Evolutionary conservation across 2,888 invertebrate genomes (phyloP), one percentile per base, ranked within the genome.

Genomic region (Cheilosia pagana): DNA sequence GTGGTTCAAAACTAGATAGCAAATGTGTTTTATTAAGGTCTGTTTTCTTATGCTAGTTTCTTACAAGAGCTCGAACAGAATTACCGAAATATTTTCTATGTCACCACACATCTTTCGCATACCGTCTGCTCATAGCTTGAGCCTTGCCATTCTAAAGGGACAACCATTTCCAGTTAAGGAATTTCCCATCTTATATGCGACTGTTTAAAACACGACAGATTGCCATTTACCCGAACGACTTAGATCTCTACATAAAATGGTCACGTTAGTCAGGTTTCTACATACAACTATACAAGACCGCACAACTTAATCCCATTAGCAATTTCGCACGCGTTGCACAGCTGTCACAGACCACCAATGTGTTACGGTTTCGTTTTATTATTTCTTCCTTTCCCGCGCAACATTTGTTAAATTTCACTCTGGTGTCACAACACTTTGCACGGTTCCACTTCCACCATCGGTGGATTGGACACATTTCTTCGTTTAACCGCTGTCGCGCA

Each of bases 361-460:
- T 50, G 50, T 28, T 31, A 7, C 16, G 48, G 23, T 52, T 79
- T 53, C 28, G 12, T 50, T 52, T 28, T 70, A 59, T 50, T 50
- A 16, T 35, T 35, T 35, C n/a, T 35, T 12, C 35, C 12, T 35
- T 12, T 35, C 3, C 35, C 8, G 8, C 41, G 43, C 57, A 76
- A 77, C 48, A 78, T 82, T 78, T 70, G 79, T 65, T 57, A 78
- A 68, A 74, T 74, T 75, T 83, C 70, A 65, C 83, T 68, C 39
- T n/a, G 48, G 57, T 79, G 78, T 79, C 83, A 79, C 83, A 74
- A 60, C 72, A 78, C 72, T 71, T 48, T 76, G 10, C 7, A 31
- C 31, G 50, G 23, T 23, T 45, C 31, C 19, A 63, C 78, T 59
- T 39, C 25, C 19, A 10, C 23, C 21, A 14, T 21, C 16, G 5